Base-by-base conservation (phyloP, 37 sponge, comb jelly and placozoan genomes). In the Oopsacas minuta region DNA sequence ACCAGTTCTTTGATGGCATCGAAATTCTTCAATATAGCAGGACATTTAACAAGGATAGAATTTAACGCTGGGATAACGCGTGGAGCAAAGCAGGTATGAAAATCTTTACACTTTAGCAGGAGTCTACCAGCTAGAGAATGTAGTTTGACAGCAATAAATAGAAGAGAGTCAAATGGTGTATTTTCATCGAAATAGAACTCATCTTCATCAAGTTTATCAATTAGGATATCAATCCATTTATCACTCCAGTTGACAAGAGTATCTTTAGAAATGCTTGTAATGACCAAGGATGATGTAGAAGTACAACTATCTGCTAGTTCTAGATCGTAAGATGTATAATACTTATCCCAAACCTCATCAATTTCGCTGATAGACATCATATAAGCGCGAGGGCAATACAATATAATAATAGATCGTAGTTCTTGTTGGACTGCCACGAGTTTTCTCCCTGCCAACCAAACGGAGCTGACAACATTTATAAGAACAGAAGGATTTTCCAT, bases 191-290 rank as follows among this genome's bases (percentile, higher is more conserved):
- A 61, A 61, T 12, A 10, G 28, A 61, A 61, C 22, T 25, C 5
- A 3, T n/a, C 22, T 3, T 61, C 75, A 61, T 5, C 17, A n/a
- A 61, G 75, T 3, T 61, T 61, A n/a, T 61, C 75, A 5, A 12
- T 25, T 10, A 61, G 75, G 75, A 61, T 61, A 61, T 61, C 75
- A 34, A 61, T 61, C 75, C 75, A 61, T 61, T 61, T 61, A n/a
- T 20, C 75, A 12, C 75, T 61, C 75, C 75, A 61, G 22, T 10
- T 25, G 28, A 61, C 75, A 3, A 61, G 22, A 20, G 75, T 25
- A 61, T 61, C 75, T n/a, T 61, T 61, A 25, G 75, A 61, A 34
- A 61, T 61, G 22, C 75, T 61, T 32, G 28, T 7, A 7, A 61
- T 20, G 28, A 61, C 75, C n/a, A n/a, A n/a, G 7, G 22, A 32